These are phyloP conservation scores for Platysteira castanea DNA, from an alignment of 2,113 vertebrate genomes.

Conservation along the genomic window DNA sequence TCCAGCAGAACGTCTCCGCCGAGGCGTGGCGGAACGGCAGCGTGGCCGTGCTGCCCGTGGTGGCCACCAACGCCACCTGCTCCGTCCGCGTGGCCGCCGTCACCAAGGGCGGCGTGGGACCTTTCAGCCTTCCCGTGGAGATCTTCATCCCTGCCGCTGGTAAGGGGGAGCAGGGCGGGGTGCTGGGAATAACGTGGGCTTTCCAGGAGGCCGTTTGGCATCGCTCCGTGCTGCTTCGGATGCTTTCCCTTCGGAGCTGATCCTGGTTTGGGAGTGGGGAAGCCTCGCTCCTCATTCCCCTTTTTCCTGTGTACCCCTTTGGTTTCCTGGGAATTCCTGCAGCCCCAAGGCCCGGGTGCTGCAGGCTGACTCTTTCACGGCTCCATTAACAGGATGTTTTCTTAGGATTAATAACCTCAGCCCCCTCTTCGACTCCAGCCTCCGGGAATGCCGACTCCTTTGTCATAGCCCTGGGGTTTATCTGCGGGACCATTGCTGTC, in stretches of 20 bases:
- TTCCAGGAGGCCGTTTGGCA: neutral
- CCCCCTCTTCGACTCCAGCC: conserved; percentile 78
- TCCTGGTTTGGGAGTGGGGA: neutral
- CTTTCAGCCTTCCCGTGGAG: conserved; percentile 75
- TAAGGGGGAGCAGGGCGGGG: conserved; percentile 51
- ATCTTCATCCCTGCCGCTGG: conserved; percentile 78
- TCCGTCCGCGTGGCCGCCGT: conserved; percentile 82
- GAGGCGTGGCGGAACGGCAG: neutral
- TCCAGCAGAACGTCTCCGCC: conserved; percentile 34
- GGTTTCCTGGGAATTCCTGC: neutral
- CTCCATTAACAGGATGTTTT: conserved; percentile 5
- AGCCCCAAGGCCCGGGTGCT: neutral
- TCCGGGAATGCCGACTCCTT: conserved; percentile 65
- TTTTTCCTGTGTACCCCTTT: neutral
- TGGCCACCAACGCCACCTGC: conserved; percentile 82
- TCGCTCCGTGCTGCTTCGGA: neutral
- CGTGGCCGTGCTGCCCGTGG: conserved; percentile 28
- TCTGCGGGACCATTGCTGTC: conserved; percentile 73
- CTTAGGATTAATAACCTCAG: conserved; percentile 61
- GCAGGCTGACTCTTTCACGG: neutral
- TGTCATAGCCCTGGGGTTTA: conserved; percentile 76
- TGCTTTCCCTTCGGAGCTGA: neutral
- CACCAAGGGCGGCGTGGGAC: conserved; percentile 85
- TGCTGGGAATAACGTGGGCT: accelerated
- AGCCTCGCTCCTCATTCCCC: neutral